Conservation (phyloP, 2,888 invertebrate genomes). For the Nephrotoma flavescens region DNA sequence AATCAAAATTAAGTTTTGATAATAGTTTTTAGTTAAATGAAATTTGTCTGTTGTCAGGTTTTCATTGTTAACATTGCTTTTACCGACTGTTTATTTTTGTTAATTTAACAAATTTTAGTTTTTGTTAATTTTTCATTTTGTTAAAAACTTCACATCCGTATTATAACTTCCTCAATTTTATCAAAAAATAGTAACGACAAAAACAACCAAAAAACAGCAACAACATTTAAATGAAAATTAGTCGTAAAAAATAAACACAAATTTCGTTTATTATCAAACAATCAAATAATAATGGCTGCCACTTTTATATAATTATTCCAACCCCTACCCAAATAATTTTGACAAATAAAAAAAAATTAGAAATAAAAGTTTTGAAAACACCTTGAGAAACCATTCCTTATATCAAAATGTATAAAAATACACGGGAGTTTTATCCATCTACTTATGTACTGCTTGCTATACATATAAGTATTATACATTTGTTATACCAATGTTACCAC, state of each 20-base stretch:
- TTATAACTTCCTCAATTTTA: not conserved
- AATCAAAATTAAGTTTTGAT: too few relatives aligned
- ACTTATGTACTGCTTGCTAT: too few relatives aligned
- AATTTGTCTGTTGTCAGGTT: too few relatives aligned
- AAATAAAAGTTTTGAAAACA: not conserved
- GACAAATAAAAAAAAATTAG: not conserved
- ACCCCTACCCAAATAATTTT: not conserved
- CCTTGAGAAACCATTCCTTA: not conserved
- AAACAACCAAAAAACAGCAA: not conserved
- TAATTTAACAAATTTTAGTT: too few relatives aligned
- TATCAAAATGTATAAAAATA: too few relatives aligned
- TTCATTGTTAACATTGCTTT: too few relatives aligned
- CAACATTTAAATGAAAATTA: not conserved
- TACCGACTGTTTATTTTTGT: too few relatives aligned
- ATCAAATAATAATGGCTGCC: constrained; percentile 2
- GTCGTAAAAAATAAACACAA: not conserved
- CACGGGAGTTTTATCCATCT: too few relatives aligned
- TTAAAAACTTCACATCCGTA: too few relatives aligned
- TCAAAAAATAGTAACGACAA: not conserved
- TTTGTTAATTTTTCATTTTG: too few relatives aligned
- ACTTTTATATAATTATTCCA: constrained; percentile 1
- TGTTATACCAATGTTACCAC: not conserved
- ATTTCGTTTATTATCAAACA: not conserved
- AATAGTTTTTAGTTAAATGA: too few relatives aligned
- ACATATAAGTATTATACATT: not conserved